Evolutionary conservation across 1,140 invertebrate genomes (phyloP).

Genomic region (Hyles euphorbiae): DNA sequence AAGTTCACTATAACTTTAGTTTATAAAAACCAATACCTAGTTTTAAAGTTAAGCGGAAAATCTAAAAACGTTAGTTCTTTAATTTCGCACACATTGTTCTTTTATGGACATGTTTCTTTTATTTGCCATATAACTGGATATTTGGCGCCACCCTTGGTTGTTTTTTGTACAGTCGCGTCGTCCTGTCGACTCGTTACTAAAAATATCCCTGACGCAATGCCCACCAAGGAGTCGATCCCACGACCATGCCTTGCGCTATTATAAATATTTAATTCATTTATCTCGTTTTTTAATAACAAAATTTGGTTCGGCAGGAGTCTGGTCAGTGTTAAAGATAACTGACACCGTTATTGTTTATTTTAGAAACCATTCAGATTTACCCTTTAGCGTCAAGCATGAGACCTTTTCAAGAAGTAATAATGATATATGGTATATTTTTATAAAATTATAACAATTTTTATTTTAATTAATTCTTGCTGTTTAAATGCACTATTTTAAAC

Average conservation of each 20-base stretch:
- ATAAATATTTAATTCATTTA: slow-evolving; percentile 70
- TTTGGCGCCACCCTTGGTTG: slow-evolving; percentile 50
- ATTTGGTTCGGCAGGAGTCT: slow-evolving; percentile 3
- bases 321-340: slow-evolving; percentile 4
- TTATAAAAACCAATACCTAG: too few relatives aligned
- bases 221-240: slow-evolving; percentile 50
- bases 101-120: not conserved
- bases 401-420: too few relatives aligned
- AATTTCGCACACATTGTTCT: too few relatives aligned
- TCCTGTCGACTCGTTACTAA: slow-evolving; percentile 56
- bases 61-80: too few relatives aligned
- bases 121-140: slow-evolving; percentile 22
- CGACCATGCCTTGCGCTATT: slow-evolving; percentile 47
- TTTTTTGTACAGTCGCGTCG: slow-evolving; percentile 56
- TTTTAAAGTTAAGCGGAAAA: too few relatives aligned
- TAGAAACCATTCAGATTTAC: too few relatives aligned
- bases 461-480: not conserved
- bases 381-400: too few relatives aligned
- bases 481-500: too few relatives aligned
- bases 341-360: slow-evolving; percentile 1
- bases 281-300: slow-evolving; percentile 9
- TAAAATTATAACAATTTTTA: not conserved
- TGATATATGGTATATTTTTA: too few relatives aligned
- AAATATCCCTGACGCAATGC: slow-evolving; percentile 67
- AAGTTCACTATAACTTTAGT: not conserved